Evolutionary conservation across 2,113 vertebrate genomes (phyloP), one percentile per base, ranked within the genome.

Genomic region (Pedionomus torquatus): DNA sequence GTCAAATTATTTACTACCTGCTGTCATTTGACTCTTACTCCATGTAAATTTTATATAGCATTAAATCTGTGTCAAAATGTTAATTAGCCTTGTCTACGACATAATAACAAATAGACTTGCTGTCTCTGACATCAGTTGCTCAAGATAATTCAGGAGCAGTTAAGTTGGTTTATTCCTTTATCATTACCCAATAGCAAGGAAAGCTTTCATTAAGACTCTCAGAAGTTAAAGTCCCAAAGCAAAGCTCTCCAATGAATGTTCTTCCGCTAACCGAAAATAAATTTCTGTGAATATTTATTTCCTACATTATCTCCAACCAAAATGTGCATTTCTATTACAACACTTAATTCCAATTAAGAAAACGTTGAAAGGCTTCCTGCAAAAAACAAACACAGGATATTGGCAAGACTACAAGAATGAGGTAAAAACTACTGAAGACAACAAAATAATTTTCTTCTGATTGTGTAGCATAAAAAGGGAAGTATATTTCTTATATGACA

Each of bases 371-470:
- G 85, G 84, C 93, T 97, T 97, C 92, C 94, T 96, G 94, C 84
- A 89, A 92, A 97, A 97, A 90, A 95, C 94, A 97, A 97, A 96
- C 87, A 93, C 97, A 97, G 97, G 96, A 97, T 97, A 96, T 83
- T 97, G 96, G 97, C 97, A 97, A 92, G 97, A 97, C 96, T 90
- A 89, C 95, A 97, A 95, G 96, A 95, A 95, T 89, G 96, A 96
- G 77, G 93, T 86, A 95, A 82, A 95, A 93, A 91, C 86, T 93
- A 89, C 78, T 48, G 46, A 89, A 86, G 83, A 96, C 94, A 95
- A 97, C 92, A 97, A 94, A 96, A 93, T 91, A 44, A 94, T 97
- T 96, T 78, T 96, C 92, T 95, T 92, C 76, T 96, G 94, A 95
- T 87, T 69, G 83, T 37, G 44, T 48, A 96, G 85, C 80, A 89